Conservation (phyloP, 1,140 invertebrate species). For the Caerostris darwini region DNA sequence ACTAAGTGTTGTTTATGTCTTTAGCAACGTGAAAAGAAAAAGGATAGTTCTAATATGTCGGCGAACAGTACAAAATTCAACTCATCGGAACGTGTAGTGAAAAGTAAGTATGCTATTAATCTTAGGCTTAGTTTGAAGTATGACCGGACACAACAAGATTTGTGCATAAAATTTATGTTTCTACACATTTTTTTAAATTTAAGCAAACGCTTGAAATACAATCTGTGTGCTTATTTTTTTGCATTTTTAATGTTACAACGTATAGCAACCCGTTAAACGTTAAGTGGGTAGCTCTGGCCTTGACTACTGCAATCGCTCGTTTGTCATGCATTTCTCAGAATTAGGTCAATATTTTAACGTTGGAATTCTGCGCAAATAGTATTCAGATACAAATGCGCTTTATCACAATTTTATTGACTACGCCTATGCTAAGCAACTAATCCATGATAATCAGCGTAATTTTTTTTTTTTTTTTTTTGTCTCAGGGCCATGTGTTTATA, state of each 20-base stretch:
- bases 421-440: not conserved
- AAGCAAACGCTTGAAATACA: not conserved
- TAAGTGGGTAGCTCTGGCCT: constrained; percentile 13
- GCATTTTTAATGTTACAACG: not conserved
- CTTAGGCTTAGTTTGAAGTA: constrained; percentile 70
- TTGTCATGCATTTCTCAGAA: constrained; percentile 37
- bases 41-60: constrained; percentile 70
- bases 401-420: not conserved
- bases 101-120: constrained; percentile 85
- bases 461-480: not conserved
- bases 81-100: constrained; percentile 88
- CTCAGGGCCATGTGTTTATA: constrained; percentile 37
- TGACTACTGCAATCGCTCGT: not conserved
- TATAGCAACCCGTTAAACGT: not conserved
- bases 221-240: not conserved
- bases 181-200: not conserved
- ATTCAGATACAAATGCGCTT: constrained; percentile 1
- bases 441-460: not conserved
- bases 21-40: constrained; percentile 76
- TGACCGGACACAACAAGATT: constrained; percentile 1
- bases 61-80: constrained; percentile 84
- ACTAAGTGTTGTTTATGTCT: constrained; percentile 77
- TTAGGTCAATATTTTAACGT: constrained; percentile 49
- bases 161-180: constrained; percentile 4
- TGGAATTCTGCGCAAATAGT: constrained; percentile 42